phyloP scores from a whole-genome alignment of 2,797 vertebrate species.

The Anguilla obscura region DNA sequence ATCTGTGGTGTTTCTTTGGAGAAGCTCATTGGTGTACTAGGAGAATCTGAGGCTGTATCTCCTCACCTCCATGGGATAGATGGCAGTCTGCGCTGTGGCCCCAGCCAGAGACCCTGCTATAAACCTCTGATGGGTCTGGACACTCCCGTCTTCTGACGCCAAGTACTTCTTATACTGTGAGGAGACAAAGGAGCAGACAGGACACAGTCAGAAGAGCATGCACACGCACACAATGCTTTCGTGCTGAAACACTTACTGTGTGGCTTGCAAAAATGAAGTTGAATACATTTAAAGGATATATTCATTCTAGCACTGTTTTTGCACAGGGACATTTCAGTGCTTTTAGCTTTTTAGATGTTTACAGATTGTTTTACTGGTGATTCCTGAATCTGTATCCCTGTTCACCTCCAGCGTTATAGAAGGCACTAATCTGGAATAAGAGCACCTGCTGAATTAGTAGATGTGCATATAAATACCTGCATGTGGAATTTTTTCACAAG shows the following conservation, averaged over 20 bases:
- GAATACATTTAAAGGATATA: not conserved
- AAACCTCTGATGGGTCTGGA: slow-evolving; percentile 84
- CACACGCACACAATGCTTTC: not conserved
- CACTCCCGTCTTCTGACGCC: slow-evolving; percentile 78
- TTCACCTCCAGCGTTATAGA: not conserved
- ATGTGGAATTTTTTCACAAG: not conserved
- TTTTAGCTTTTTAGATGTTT: too few species aligned
- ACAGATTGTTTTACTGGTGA: not conserved
- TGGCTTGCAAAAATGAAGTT: not conserved
- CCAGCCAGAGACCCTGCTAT: slow-evolving; percentile 91
- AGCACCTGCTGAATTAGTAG: not conserved
- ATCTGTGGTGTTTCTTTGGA: not conserved
- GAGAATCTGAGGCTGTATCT: not conserved
- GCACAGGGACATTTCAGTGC: too few species aligned
- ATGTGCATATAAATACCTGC: not conserved
- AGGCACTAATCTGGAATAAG: not conserved
- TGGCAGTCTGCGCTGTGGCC: slow-evolving; percentile 89
- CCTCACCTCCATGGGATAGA: slow-evolving; percentile 95
- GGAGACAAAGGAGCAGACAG: slow-evolving; percentile 29
- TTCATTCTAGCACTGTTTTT: not conserved
- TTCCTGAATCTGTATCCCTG: not conserved
- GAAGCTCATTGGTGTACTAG: not conserved
- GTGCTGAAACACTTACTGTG: not conserved
- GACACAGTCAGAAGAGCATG: not conserved
- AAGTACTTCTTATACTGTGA: slow-evolving; percentile 89